These are phyloP conservation scores for Physella acuta DNA, from an alignment of 1,140 invertebrate species.

Conservation along the genomic window DNA sequence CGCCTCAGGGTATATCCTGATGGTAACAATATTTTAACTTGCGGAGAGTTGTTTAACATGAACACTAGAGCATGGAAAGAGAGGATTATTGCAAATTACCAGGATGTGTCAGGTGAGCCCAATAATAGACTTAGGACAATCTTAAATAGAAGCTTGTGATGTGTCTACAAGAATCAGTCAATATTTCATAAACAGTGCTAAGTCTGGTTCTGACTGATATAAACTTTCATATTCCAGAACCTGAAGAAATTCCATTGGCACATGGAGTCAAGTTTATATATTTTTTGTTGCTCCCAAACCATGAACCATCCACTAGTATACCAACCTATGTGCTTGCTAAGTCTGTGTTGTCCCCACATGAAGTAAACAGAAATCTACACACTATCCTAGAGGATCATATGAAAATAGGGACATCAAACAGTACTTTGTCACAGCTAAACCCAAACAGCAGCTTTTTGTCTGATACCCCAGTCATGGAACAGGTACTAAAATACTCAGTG, in stretches of 20 bases:
- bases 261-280: neutral
- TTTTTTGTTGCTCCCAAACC: neutral
- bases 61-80: conserved; percentile 15
- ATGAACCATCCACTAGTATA: neutral
- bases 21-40: neutral
- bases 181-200: neutral
- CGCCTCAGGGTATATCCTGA: conserved; percentile 9
- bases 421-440: too few species aligned
- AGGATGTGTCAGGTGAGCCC: neutral
- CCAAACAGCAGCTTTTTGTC: too few species aligned
- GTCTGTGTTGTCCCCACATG: neutral
- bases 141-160: neutral
- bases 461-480: too few species aligned
- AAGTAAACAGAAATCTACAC: too few species aligned
- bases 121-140: neutral
- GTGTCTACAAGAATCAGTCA: too few species aligned
- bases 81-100: neutral
- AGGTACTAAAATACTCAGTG: too few species aligned
- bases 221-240: neutral
- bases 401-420: too few species aligned
- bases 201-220: neutral
- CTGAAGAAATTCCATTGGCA: neutral
- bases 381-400: too few species aligned
- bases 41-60: conserved; percentile 1
- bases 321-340: neutral